Base-by-base conservation (phyloP, 1,140 invertebrate genomes). In the Sycophaga agraensis region DNA sequence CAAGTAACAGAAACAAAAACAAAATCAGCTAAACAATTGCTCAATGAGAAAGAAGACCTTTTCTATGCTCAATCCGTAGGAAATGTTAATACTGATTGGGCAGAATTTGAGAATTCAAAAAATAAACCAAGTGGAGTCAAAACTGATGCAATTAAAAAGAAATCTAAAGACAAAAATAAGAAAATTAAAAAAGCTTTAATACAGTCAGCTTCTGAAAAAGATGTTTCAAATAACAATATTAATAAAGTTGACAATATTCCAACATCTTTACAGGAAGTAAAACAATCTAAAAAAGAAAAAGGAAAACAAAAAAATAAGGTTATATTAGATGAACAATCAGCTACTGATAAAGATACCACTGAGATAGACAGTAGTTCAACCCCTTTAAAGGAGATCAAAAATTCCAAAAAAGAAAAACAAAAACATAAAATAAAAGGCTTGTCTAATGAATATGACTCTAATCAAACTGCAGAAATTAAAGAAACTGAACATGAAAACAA, bases 11-110 rank as follows among this genome's bases (percentile, higher is more conserved):
- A 78, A 35, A 26, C 21, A 17, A 73, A 70, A 49, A 53, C 64
- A n/a, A 78, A 77, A 68, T 64, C 70, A 16, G 77, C 72, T 0
- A 75, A 70, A 49, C 64, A 77, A 39, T 65, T 79, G 21, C 66
- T 78, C 4, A 55, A 56, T 11, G 70, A 73, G 45, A 71, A 71
- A 7, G 66, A 74, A 14, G 59, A 70, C 54, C 45, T 42, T 50
- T 73, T 66, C 48, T 70, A 48, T 43, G 16, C 64, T 0, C 39
- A 63, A 17, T 57, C 63, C 46, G 26, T 57, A 19, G 63, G 59
- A 19, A 73, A 73, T 62, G 8, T 49, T 0, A 68, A 66, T 16
- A 64, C 65, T 14, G 67, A 73, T 51, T 81, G 79, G 79, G 77
- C 75, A 8, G 69, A 73, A 53, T 78, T 80, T 65, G 70, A 74